phyloP scores from a whole-genome alignment of 2,797 vertebrate species.

The Cyprinella venusta region DNA sequence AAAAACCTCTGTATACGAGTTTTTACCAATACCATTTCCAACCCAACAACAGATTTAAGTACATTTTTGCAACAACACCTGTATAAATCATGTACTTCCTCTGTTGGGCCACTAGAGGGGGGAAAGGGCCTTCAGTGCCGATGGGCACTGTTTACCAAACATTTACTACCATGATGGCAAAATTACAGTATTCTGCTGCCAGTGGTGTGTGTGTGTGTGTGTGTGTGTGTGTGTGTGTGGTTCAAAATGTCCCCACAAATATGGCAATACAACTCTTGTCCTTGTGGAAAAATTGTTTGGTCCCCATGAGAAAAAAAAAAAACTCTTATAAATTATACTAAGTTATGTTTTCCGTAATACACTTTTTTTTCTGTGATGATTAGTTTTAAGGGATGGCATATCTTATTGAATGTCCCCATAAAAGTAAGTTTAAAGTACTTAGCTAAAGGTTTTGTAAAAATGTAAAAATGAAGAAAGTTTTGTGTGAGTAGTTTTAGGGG shows the following conservation, averaged over 20 bases:
- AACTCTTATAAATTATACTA: no score
- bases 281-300: no score
- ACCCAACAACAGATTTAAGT: neutral
- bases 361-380: no score
- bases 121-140: constrained; percentile 42
- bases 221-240: neutral
- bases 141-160: neutral
- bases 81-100: constrained; percentile 30
- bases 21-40: neutral
- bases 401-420: no score
- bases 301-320: no score
- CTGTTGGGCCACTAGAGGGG: constrained; percentile 57
- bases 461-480: no score
- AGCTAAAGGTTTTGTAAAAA: no score
- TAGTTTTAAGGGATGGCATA: no score
- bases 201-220: constrained; percentile 13
- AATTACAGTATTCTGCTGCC: neutral
- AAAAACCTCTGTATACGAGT: neutral
- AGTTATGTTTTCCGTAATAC: no score
- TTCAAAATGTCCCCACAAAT: neutral
- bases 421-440: no score
- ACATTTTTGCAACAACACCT: neutral
- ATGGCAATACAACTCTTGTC: neutral
- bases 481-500: no score
- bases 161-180: constrained; percentile 11